Evolutionary conservation across 2,888 invertebrate species (phyloP).

Genomic region (Luffia ferchaultella): DNA sequence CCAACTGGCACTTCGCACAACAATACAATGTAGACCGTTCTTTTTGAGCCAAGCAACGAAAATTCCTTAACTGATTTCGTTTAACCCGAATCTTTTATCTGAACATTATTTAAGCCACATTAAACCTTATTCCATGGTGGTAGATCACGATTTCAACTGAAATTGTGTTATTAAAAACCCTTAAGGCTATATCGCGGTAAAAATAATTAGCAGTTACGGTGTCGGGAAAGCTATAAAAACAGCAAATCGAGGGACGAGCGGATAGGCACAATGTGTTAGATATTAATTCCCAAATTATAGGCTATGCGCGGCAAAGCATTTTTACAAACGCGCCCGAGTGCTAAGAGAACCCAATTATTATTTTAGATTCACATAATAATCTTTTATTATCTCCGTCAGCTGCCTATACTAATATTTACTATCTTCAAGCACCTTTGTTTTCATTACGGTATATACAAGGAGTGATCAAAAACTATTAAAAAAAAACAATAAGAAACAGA

Average conservation of each 20-base stretch:
- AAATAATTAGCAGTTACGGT: conserved; percentile 52
- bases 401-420: conserved; percentile 62
- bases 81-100: not conserved
- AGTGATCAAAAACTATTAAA: no score
- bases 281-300: conserved; percentile 63
- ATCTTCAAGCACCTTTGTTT: conserved; percentile 19
- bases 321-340: conserved; percentile 43
- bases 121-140: not conserved
- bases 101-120: not conserved
- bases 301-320: conserved; percentile 48
- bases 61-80: not conserved
- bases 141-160: not conserved
- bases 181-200: conserved; percentile 34
- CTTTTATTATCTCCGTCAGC: conserved; percentile 38
- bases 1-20: no score
- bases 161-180: conserved; percentile 18
- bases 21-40: no score
- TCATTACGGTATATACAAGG: no score
- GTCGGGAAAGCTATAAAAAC: conserved; percentile 52
- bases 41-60: conserved; percentile 19
- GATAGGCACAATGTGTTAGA: conserved; percentile 63
- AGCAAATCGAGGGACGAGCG: conserved; percentile 46
- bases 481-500: no score
- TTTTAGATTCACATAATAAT: conserved; percentile 47
- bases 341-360: conserved; percentile 55